A percentile compares a stretch with the other conserved stretches of the same genome.
phyloP scores from a whole-genome alignment of 2,113 vertebrate genomes.

The Peromyscus maniculatus region DNA sequence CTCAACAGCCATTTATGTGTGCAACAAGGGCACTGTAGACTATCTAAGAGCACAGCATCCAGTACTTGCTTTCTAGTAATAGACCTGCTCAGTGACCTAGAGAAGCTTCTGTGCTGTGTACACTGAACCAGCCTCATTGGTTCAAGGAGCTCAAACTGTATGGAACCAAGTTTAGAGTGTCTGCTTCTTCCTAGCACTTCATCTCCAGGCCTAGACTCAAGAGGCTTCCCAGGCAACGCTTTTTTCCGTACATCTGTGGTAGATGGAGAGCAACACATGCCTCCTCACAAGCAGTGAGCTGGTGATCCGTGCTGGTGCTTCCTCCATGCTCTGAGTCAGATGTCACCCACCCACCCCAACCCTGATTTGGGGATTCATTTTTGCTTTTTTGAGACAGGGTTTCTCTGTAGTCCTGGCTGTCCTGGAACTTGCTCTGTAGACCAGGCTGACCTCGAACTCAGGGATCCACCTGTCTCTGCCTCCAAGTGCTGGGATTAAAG shows the following conservation, averaged over 20 bases:
- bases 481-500: neutral
- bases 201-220: constrained; percentile 79
- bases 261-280: constrained; percentile 75
- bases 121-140: constrained; percentile 66
- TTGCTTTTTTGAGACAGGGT: neutral
- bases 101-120: constrained; percentile 74
- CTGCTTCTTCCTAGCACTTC: constrained; percentile 79
- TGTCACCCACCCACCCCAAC: neutral
- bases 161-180: constrained; percentile 84
- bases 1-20: constrained; percentile 84
- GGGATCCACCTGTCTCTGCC: neutral
- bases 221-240: constrained; percentile 67
- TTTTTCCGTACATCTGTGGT: constrained; percentile 61
- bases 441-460: neutral
- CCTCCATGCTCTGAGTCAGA: constrained; percentile 81
- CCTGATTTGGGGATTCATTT: neutral
- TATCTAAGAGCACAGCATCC: constrained; percentile 67
- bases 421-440: neutral
- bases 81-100: constrained; percentile 35
- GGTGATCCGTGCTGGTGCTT: constrained; percentile 78
- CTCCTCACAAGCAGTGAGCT: constrained; percentile 50
- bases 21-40: constrained; percentile 85
- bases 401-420: constrained; percentile 9
- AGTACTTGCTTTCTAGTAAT: constrained; percentile 75
- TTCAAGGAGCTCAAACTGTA: constrained; percentile 66